These are phyloP conservation scores for Anisognathus igniventris DNA, from an alignment of 2,797 vertebrate species.

Conservation along the genomic window DNA sequence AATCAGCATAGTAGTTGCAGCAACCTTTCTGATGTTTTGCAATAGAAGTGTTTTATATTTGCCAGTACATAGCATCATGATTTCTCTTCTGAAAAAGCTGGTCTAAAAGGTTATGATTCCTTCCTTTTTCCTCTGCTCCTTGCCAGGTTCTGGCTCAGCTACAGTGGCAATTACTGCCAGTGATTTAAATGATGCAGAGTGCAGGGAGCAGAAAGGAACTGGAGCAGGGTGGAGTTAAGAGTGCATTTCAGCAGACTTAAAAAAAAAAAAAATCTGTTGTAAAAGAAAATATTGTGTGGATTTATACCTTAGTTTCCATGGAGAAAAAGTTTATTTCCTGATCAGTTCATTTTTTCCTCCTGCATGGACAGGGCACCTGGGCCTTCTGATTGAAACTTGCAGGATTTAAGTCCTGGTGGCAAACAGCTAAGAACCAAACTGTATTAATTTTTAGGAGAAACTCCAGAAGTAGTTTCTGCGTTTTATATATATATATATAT, in stretches of 20 bases:
- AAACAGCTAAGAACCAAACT: neutral
- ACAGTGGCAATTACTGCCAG: neutral
- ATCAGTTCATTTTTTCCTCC: neutral
- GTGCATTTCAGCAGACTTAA: neutral
- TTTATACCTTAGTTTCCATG: neutral
- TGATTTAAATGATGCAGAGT: neutral
- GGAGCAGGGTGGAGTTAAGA: neutral
- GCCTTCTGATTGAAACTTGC: neutral
- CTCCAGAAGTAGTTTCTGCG: neutral
- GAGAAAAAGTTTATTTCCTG: neutral
- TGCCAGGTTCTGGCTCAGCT: neutral
- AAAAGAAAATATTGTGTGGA: neutral
- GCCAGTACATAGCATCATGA: accelerated
- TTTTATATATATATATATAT: neutral
- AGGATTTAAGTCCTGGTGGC: neutral
- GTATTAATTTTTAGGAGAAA: neutral
- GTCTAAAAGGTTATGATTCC: neutral
- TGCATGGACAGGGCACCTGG: neutral
- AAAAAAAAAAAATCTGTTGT: neutral
- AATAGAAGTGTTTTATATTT: neutral
- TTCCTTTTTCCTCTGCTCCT: neutral
- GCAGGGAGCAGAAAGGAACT: neutral
- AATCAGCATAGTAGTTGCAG: neutral
- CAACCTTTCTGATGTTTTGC: neutral
- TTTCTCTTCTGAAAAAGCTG: neutral